These are phyloP conservation scores for Lamellibrachia luymesi DNA, from an alignment of 1,140 invertebrate genomes.

Conservation along the genomic window DNA sequence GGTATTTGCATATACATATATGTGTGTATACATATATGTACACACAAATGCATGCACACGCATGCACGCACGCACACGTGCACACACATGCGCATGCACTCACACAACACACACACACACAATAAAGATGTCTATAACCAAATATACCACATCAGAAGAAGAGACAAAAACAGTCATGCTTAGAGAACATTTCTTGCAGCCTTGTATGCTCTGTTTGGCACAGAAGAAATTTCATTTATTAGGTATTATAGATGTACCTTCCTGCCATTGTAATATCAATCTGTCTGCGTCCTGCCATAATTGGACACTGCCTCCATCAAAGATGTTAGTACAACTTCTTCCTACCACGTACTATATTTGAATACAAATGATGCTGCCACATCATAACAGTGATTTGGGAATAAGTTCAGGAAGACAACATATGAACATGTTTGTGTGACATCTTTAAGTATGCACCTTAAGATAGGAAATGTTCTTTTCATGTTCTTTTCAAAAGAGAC, in stretches of 20 bases:
- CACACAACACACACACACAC: neutral
- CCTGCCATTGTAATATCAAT: neutral
- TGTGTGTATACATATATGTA: neutral
- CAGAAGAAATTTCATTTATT: neutral
- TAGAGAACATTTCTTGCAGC: neutral
- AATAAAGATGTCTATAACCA: neutral
- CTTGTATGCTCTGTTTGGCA: neutral
- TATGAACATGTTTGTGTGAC: too few species aligned
- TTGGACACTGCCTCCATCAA: neutral
- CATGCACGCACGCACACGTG: neutral
- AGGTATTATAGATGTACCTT: neutral
- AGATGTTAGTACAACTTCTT: neutral
- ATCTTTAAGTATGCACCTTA: too few species aligned
- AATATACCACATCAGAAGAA: neutral
- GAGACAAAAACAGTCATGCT: neutral
- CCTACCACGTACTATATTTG: neutral
- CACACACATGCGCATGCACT: neutral
- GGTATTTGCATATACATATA: neutral
- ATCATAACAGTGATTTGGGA: neutral
- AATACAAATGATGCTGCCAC: neutral
- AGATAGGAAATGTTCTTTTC: too few species aligned
- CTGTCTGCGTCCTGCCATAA: neutral
- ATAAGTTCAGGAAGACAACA: neutral
- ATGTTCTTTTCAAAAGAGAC: too few species aligned
- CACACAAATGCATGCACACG: neutral